Evolutionary conservation across 2,113 vertebrate species (phyloP), one percentile per base, ranked within the genome.

Genomic region (Xiphophorus maculatus): DNA sequence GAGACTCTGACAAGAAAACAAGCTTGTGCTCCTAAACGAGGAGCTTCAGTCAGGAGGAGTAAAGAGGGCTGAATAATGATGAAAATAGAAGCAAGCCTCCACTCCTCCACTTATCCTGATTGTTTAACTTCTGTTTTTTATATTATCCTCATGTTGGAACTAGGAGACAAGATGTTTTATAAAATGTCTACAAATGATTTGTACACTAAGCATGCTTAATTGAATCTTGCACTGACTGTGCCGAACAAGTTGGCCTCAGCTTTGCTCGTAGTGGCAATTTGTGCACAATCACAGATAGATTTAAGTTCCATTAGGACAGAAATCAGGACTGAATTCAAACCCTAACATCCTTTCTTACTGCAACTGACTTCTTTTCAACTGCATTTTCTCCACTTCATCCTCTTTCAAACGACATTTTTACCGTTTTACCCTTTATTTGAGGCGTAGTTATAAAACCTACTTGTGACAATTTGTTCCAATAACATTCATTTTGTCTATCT

Each of bases 11-110:
- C 88, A 86, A 85, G 86, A 90, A 88, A 88, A 90, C 72, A 81
- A 81, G 74, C 29, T 37, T 7, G 33, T 71, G 62, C 67, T 66
- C 65, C 73, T 79, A 70, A 85, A 91, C 95, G 95, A 93, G 95
- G 93, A 94, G 93, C 94, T 93, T 94, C 95, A 93, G 95, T 95
- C 93, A 94, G 92, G 94, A 93, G 94, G 95, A 96, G 94, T 93
- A 95, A 95, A 95, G 63, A 80, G 12, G 77, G 61, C 15, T 22
- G 63, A 69, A 68, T 87, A 84, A 86, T 83, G 88, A 89, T 83
- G 84, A 71, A 84, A 90, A 88, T 74, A 90, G 82, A 89, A 80
- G 74, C 80, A 82, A 83, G 84, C 75, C 44, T 73, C 60, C 91
- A 79, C 74, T 81, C 78, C 65, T 79, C 70, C 63, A 63, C 63